Conservation (phyloP, 2,113 vertebrate species). For the Clupea harengus region DNA sequence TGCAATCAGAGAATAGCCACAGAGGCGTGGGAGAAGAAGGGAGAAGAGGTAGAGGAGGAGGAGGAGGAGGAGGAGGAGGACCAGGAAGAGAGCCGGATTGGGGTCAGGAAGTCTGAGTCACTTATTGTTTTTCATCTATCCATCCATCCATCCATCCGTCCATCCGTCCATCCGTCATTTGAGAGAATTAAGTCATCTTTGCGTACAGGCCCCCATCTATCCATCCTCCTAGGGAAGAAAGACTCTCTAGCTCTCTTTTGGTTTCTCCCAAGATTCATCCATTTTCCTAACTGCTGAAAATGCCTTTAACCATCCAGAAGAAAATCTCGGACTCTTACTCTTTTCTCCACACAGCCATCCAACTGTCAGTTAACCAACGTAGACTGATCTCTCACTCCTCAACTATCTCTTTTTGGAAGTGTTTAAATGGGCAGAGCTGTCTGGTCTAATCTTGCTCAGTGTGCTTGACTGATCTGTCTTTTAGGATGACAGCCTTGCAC, state of each 20-base stretch:
- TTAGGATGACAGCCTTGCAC: not conserved
- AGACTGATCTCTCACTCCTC: not conserved
- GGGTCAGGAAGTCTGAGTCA: not conserved
- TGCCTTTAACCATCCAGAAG: not conserved
- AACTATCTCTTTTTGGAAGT: no score
- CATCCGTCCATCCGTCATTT: not conserved
- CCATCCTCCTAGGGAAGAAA: not conserved
- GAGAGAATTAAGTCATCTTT: not conserved
- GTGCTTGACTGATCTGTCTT: not conserved
- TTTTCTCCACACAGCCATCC: not conserved
- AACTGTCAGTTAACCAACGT: not conserved
- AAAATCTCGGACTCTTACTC: not conserved
- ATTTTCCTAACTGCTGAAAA: not conserved
- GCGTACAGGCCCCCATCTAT: not conserved
- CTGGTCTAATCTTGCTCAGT: not conserved
- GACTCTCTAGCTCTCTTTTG: not conserved
- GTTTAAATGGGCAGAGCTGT: not conserved
- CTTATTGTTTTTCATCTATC: not conserved
- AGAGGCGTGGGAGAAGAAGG: not conserved
- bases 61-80: not conserved
- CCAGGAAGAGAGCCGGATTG: not conserved
- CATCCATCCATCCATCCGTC: not conserved
- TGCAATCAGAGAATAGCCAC: slow-evolving; percentile 30
- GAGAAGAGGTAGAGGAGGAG: not conserved
- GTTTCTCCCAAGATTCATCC: not conserved